These are phyloP conservation scores for Dryobotodes eremita DNA, from an alignment of 2,888 invertebrate species.

Conservation along the genomic window DNA sequence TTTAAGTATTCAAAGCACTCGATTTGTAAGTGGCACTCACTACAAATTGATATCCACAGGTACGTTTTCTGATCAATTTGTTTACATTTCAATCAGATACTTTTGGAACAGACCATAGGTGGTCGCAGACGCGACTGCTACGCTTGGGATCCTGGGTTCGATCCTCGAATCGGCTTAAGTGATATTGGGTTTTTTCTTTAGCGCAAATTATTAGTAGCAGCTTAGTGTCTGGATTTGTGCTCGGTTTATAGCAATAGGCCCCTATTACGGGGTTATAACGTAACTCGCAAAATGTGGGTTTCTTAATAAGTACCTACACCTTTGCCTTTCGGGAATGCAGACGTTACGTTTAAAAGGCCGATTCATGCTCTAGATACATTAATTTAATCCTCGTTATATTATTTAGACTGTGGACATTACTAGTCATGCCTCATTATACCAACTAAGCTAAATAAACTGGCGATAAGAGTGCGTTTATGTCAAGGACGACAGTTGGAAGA, in stretches of 20 bases:
- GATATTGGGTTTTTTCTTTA: not conserved
- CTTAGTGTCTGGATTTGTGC: not conserved
- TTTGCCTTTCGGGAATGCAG: not conserved
- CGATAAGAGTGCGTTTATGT: conserved; percentile 32
- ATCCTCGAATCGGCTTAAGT: not conserved
- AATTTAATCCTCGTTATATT: not conserved
- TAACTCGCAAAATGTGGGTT: not conserved
- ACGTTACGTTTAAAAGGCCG: not conserved
- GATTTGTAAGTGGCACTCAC: too few relatives aligned
- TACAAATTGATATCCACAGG: not conserved
- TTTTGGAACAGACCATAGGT: not conserved
- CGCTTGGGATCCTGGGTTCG: not conserved
- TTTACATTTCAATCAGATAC: not conserved
- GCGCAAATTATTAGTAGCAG: not conserved
- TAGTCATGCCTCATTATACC: not conserved
- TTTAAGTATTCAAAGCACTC: not conserved
- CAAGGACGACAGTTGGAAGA: conserved; percentile 28
- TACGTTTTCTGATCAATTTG: not conserved
- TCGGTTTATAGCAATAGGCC: not conserved
- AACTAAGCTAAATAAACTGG: conserved; percentile 25
- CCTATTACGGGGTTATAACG: not conserved
- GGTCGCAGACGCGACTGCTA: not conserved
- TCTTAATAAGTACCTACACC: not conserved
- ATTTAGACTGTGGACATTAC: not conserved
- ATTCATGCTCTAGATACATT: not conserved